Conservation (phyloP, 2,888 invertebrate species). For the Drosophila melanosoma region DNA sequence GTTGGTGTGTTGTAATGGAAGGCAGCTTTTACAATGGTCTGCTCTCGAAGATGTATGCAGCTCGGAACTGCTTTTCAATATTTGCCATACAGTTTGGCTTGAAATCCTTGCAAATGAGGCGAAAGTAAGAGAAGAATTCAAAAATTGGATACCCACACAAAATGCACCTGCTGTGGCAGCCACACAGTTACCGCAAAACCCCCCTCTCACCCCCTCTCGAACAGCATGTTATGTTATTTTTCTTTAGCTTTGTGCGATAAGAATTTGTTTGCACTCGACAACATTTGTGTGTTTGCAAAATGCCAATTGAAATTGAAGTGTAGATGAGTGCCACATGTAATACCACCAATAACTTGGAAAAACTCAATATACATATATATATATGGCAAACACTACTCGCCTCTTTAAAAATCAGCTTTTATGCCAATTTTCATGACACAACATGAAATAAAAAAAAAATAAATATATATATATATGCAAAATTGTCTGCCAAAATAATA, state of each 20-base stretch:
- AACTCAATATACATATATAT: slow-evolving; percentile 66
- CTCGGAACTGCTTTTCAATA: slow-evolving; percentile 70
- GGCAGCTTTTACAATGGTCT: slow-evolving; percentile 3
- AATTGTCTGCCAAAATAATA: slow-evolving; percentile 46
- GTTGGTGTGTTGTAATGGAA: background rate
- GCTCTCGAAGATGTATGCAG: slow-evolving; percentile 54
- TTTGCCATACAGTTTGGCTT: slow-evolving; percentile 44
- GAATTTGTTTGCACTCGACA: slow-evolving; percentile 73
- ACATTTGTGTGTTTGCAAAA: slow-evolving; percentile 75
- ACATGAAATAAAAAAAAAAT: slow-evolving; percentile 6
- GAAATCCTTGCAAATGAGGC: slow-evolving; percentile 72
- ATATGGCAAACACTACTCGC: slow-evolving; percentile 23
- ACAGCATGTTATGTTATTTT: slow-evolving; percentile 16
- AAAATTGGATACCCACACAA: slow-evolving; percentile 36
- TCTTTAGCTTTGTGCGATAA: slow-evolving; percentile 65
- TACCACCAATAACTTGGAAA: slow-evolving; percentile 57
- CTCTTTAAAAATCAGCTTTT: slow-evolving; percentile 40
- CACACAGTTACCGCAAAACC: background rate
- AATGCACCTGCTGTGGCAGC: slow-evolving; percentile 20
- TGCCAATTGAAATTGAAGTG: slow-evolving; percentile 79
- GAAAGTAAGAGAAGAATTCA: slow-evolving; percentile 45
- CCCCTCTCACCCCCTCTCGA: background rate
- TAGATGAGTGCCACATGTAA: slow-evolving; percentile 61
- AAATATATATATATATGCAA: background rate
- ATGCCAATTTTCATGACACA: slow-evolving; percentile 51